phyloP scores from a whole-genome alignment of 2,797 vertebrate species.

The Brachyrhaphis roseni region DNA sequence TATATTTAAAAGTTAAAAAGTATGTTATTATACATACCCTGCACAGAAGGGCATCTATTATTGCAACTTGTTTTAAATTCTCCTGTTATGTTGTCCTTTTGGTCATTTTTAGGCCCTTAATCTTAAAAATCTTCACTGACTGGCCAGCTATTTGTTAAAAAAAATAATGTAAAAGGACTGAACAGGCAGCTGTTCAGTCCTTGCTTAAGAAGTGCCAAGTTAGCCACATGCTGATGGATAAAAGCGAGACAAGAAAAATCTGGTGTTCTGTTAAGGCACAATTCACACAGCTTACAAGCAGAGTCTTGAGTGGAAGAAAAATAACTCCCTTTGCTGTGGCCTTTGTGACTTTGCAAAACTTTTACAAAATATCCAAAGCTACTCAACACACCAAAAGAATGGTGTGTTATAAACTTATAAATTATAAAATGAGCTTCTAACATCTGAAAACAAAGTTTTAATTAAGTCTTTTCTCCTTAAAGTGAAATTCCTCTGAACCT shows the following conservation, averaged over 20 bases:
- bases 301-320: not conserved
- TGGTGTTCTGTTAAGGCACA: not conserved
- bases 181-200: not conserved
- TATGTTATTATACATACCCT: not conserved
- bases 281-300: not conserved
- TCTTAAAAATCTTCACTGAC: not conserved
- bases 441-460: not conserved
- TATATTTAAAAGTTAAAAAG: not conserved
- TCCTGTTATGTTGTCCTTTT: not conserved
- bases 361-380: slow-evolving; percentile 8
- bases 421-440: not conserved
- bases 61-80: not conserved
- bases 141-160: not conserved
- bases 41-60: not conserved
- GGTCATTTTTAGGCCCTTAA: too few relatives aligned
- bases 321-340: not conserved
- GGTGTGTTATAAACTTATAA: not conserved
- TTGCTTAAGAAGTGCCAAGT: not conserved
- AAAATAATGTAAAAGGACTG: not conserved
- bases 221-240: not conserved
- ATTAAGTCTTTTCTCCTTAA: not conserved
- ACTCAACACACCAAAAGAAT: not conserved
- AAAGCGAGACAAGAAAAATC: not conserved
- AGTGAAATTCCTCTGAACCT: not conserved
- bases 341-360: slow-evolving; percentile 9